Evolutionary conservation across 2,797 vertebrate species (phyloP), one percentile per base, ranked within the genome.

Genomic region (Sebastiscus albofasciatus): DNA sequence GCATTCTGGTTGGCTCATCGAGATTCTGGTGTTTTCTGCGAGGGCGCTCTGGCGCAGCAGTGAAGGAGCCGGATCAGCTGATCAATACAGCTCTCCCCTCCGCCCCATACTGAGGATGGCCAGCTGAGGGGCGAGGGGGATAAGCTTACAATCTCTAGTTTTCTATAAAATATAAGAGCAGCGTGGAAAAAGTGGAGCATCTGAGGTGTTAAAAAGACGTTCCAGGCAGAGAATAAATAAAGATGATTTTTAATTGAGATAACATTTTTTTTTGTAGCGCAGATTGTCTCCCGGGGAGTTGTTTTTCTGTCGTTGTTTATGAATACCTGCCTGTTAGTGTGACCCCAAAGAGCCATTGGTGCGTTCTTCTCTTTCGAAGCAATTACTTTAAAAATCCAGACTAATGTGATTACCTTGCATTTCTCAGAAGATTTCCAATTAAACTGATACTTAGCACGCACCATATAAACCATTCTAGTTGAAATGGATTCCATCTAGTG

Each of bases 381-480:
- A 86, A 90, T 93, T 91, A 86, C 89, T 90, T 91, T 82, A 83
- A 88, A 91, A 92, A 86, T 79, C 65, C 86, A 75, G 82, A 87
- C 84, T 90, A 91, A 92, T 92, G 84, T 82, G 76, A 92, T 91
- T 90, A 89, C 69, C 71, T 61, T 2, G 68, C 80, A 82, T 92
- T 92, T 87, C 90, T 87, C 89, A 6, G 67, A 87, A 81, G 82
- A 87, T 87, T 89, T 92, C 89, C 90, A 94, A 93, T 94, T 92
- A 93, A 87, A 89, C 61, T 18, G 69, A 88, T 90, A 83, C 81
- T 90, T 89, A 88, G 68, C 79, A 79, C 67, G 13, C 84, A 75
- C 77, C 46, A 62, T 81, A 84, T 86, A 86, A 87, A 90, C 84
- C 81, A 77, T 74, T 90, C 79, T 56, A 64, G 81, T 82, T 81